Conservation (phyloP, 2,797 vertebrate species). For the Huso huso region DNA sequence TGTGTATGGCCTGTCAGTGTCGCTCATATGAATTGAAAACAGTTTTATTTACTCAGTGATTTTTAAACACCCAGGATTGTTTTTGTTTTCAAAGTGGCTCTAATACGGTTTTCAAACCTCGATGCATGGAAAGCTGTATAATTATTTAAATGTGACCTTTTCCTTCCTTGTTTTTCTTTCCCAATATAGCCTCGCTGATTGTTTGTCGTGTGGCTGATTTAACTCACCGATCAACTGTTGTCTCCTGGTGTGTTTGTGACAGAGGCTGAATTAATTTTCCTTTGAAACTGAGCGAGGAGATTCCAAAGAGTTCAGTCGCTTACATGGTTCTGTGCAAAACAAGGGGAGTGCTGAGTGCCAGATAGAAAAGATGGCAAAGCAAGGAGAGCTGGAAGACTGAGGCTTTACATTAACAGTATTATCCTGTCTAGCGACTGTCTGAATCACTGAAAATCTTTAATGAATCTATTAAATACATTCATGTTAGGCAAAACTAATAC, state of each 20-base stretch:
- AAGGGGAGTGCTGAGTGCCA: no score
- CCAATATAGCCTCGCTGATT: background rate
- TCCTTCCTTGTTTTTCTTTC: conserved; percentile 4
- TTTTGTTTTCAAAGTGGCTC: background rate
- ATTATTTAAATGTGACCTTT: conserved; percentile 4
- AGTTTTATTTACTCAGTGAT: background rate
- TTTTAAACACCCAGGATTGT: background rate
- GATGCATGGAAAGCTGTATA: background rate
- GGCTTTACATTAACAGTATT: no score
- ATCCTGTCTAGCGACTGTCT: no score
- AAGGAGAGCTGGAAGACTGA: no score
- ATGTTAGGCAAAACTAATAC: no score
- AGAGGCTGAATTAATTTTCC: no score
- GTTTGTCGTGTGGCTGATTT: background rate
- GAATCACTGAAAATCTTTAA: no score
- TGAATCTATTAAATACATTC: no score
- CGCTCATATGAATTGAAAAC: background rate
- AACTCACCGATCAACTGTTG: background rate
- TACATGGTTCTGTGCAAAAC: no score
- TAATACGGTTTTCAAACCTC: conserved; percentile 1
- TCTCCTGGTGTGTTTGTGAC: background rate
- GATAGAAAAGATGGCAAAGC: no score
- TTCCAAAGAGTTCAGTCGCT: no score
- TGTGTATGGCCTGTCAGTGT: background rate
- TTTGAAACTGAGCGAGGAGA: no score